These are phyloP conservation scores for Trissonchulus latispiculum DNA, from an alignment of 2,888 invertebrate species.

Conservation along the genomic window DNA sequence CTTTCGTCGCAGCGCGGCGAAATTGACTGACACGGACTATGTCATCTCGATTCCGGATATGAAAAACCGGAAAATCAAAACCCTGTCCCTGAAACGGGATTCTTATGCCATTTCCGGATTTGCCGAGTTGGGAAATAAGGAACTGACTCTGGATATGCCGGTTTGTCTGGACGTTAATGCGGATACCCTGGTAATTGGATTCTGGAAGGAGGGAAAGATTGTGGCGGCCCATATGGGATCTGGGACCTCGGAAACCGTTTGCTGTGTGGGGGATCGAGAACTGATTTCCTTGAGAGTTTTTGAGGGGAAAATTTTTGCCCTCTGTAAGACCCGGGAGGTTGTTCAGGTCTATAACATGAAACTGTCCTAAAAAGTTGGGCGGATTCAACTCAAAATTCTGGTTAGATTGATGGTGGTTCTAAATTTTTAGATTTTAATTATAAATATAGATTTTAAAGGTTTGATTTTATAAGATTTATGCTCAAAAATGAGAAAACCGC, in stretches of 20 bases:
- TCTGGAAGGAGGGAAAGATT: constrained; percentile 14
- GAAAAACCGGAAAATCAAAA: constrained; percentile 3
- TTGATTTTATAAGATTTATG: no score
- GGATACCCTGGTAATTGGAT: background rate
- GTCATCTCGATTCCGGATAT: constrained; percentile 11
- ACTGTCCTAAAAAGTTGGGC: no score
- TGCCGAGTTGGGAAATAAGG: background rate
- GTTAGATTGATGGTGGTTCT: no score
- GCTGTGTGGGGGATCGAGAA: constrained; percentile 2
- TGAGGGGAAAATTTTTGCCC: background rate
- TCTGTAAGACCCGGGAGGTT: constrained; percentile 7
- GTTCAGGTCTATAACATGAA: constrained; percentile 11
- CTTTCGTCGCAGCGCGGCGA: background rate
- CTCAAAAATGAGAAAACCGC: no score
- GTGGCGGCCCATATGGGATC: background rate
- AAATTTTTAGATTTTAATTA: no score
- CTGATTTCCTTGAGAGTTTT: constrained; percentile 2
- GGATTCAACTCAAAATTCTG: no score
- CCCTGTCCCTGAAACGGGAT: background rate
- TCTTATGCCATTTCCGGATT: background rate
- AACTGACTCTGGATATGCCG: constrained; percentile 8
- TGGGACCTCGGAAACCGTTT: background rate
- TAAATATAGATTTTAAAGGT: no score
- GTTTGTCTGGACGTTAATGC: background rate
- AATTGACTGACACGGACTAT: background rate